Conservation (phyloP, 2,113 vertebrate species). For the Ginglymostoma cirratum region DNA sequence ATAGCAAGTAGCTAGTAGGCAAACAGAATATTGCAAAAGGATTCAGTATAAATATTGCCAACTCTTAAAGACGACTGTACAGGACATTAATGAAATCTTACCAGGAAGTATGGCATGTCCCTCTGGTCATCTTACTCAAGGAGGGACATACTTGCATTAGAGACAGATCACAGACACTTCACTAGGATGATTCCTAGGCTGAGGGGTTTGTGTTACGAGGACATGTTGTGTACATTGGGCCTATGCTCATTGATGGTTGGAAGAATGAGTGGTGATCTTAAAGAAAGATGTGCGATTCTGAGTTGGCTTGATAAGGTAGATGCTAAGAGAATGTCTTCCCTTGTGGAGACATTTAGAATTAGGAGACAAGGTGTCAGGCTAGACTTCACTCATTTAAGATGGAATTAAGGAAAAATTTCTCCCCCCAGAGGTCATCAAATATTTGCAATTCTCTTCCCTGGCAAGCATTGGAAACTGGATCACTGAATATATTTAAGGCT, state of each 20-base stretch:
- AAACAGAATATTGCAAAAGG: background rate
- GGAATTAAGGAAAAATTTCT: background rate
- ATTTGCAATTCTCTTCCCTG: background rate
- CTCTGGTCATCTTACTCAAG: background rate
- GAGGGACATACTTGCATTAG: background rate
- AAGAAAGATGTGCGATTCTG: background rate
- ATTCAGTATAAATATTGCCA: background rate
- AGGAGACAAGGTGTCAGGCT: background rate
- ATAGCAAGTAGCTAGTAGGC: background rate
- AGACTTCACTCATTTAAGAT: background rate
- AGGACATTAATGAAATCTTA: background rate
- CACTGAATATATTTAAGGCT: background rate
- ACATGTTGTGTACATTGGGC: background rate
- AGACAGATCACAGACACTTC: background rate
- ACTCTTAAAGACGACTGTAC: background rate
- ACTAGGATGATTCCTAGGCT: background rate
- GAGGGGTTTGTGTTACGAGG: background rate
- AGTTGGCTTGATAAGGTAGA: background rate
- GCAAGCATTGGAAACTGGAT: background rate
- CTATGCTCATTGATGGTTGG: too few species aligned
- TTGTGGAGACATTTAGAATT: background rate
- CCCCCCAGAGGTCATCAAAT: background rate
- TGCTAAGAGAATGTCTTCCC: background rate
- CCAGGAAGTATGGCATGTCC: background rate
- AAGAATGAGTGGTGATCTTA: background rate